Evolutionary conservation across 2,888 invertebrate genomes (phyloP), one percentile per base, ranked within the genome.

Genomic region (Melangyna quadrimaculata): DNA sequence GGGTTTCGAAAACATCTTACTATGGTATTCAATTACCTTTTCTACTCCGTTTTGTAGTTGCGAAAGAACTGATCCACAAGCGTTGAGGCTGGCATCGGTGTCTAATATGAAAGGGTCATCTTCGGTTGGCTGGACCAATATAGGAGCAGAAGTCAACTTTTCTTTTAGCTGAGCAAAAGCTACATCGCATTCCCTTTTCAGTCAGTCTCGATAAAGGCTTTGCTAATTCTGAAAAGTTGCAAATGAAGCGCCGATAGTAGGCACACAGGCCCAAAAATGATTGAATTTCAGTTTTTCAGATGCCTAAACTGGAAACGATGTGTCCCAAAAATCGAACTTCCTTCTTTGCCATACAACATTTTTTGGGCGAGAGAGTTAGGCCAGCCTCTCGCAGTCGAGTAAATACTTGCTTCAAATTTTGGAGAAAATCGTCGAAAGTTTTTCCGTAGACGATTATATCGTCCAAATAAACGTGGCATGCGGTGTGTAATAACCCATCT

Each of bases 1-100:
- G 0, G 45, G 37, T 72, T n/a, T 55, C 3, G 48, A 48, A 27
- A 61, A 72, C 12, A 17, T 61, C 27, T 78, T 59, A n/a, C 87
- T 88, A n/a, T 65, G 78, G 67, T 86, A 87, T 12, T 73, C 80
- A n/a, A 88, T 73, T 1, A 63, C 72, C 9, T 73, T 61, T 35
- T 48, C 72, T 27, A 53, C 51, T 9, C 48, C n/a, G n/a, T n/a
- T n/a, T n/a, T n/a, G n/a, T n/a, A n/a, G n/a, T n/a, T n/a, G n/a
- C n/a, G n/a, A n/a, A n/a, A n/a, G n/a, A n/a, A n/a, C n/a, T n/a
- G n/a, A n/a, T n/a, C n/a, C n/a, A n/a, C 29, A 57, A 0, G 70
- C 55, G 4, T 19, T 17, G 3, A 40, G 53, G 19, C 70, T 70
- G 27, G 70, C 70, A 27, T 70, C 55, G 3, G 57, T 71, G 32